Conservation (phyloP, 1,140 invertebrate genomes). For the Solenopsis fugax region DNA sequence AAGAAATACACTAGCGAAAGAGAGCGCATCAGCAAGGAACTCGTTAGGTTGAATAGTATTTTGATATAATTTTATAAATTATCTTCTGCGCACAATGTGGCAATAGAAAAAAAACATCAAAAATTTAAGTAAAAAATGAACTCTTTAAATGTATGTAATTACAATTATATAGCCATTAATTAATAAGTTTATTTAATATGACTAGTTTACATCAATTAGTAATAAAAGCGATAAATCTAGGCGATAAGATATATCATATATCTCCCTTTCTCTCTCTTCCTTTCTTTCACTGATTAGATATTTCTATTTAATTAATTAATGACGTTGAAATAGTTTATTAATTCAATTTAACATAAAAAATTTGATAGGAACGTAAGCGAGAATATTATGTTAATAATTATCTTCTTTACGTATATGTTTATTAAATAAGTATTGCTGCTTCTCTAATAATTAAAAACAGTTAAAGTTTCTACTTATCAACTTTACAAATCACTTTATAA, state of each 20-base stretch:
- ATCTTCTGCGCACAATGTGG: neutral
- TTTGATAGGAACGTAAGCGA: neutral
- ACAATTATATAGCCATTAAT: neutral
- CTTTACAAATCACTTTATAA: neutral
- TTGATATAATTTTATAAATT: neutral
- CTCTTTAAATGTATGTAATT: neutral
- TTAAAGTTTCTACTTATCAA: neutral
- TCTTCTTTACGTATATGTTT: neutral
- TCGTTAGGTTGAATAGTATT: neutral
- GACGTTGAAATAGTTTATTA: neutral
- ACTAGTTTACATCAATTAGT: neutral
- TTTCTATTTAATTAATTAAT: conserved; percentile 2
- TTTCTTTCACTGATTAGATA: no score
- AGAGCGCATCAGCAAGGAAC: neutral
- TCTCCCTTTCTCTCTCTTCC: neutral
- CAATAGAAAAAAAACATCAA: neutral
- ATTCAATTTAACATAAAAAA: neutral
- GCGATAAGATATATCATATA: neutral
- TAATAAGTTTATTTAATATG: neutral
- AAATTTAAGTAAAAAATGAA: neutral
- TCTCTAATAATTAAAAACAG: conserved; percentile 14
- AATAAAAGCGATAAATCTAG: neutral
- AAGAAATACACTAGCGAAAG: neutral
- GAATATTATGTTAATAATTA: neutral
- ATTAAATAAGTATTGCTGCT: neutral